A percentile compares a stretch with the other conserved stretches of the same genome.
Evolutionary conservation across 2,113 vertebrate species (phyloP).

Genomic region (Crypturellus undulatus): DNA sequence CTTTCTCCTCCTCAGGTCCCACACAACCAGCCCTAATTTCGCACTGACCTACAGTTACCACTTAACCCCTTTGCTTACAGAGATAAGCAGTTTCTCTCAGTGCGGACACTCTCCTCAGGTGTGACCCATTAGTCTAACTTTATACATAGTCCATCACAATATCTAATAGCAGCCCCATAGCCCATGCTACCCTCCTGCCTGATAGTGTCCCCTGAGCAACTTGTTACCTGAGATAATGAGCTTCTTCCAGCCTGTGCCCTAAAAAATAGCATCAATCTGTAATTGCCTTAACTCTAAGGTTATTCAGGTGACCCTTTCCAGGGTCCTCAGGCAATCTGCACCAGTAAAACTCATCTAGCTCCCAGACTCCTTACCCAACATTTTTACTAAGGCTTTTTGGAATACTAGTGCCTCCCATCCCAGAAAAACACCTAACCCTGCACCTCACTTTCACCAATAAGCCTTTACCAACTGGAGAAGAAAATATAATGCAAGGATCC

Average conservation of each 20-base stretch:
- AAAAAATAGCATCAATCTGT: neutral
- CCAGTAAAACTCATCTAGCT: neutral
- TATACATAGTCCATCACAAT: neutral
- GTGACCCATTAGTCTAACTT: neutral
- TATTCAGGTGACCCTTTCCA: neutral
- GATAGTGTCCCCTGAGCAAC: neutral
- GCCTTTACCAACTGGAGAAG: neutral
- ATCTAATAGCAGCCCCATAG: neutral
- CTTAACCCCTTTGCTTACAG: accelerated
- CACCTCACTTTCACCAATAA: neutral
- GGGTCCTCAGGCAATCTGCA: no score
- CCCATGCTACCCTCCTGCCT: neutral
- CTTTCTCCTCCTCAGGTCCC: neutral
- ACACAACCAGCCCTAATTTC: neutral
- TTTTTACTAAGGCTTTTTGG: neutral
- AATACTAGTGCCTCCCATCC: neutral
- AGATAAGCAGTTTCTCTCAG: neutral
- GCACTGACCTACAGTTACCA: accelerated
- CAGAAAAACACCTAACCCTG: neutral
- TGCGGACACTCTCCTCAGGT: neutral
- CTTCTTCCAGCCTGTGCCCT: neutral
- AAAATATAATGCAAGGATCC: neutral
- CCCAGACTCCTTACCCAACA: neutral
- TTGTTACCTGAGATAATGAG: neutral
- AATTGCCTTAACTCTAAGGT: neutral